Percentiles rank a stretch among this genome's conserved stretches.
Conservation (phyloP, 2,113 vertebrate genomes). For the Cariama cristata region DNA sequence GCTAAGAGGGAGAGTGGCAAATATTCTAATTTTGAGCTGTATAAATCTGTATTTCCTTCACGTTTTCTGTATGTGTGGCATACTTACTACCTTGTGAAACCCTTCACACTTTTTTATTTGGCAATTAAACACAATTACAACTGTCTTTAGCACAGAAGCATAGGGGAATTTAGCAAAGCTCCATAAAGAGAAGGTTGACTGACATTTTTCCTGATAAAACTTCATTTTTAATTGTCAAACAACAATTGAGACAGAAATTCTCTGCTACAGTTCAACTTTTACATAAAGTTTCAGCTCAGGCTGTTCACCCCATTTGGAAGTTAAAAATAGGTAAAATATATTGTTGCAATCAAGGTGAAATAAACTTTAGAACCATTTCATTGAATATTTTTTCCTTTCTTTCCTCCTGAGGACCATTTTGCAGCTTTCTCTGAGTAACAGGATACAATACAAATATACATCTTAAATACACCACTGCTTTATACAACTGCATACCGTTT, state of each 20-base stretch:
- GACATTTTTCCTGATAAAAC: neutral
- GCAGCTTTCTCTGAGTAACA: neutral
- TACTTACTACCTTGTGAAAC: neutral
- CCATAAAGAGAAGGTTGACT: neutral
- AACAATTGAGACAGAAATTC: neutral
- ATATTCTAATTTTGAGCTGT: slow-evolving; percentile 4
- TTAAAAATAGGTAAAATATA: neutral
- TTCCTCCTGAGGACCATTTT: neutral
- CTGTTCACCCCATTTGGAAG: neutral
- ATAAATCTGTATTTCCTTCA: slow-evolving; percentile 32
- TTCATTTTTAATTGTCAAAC: neutral
- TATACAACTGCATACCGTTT: neutral
- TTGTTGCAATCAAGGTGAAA: neutral
- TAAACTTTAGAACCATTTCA: neutral
- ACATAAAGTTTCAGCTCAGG: neutral
- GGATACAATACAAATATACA: neutral
- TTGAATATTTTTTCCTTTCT: neutral
- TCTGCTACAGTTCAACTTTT: neutral
- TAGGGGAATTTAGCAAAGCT: neutral
- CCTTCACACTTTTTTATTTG: neutral
- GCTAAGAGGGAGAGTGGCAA: neutral
- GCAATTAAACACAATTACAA: neutral
- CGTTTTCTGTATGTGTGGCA: neutral
- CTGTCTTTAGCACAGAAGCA: neutral
- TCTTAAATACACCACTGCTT: neutral